Evolutionary conservation across 2,797 vertebrate species (phyloP), one percentile per base, ranked within the genome.

Genomic region (Crax fasciolata): DNA sequence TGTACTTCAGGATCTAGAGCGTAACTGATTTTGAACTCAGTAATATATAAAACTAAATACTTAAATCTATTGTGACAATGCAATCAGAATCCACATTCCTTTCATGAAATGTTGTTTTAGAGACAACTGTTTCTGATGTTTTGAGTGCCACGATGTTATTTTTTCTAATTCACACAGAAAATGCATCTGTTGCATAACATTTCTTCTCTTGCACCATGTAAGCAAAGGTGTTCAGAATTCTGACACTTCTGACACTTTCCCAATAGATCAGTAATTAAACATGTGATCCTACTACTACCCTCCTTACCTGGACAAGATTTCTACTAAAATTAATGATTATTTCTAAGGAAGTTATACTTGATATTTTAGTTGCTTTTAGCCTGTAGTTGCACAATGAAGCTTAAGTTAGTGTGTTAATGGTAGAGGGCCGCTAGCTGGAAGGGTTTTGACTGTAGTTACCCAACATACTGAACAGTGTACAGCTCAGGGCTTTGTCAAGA

Each of bases 381-480:
- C 9, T n/a, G 3, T 23, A 63, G 30, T 61, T 89, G 16, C 38
- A 24, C 51, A 79, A 44, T 15, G 6, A 62, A 79, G 43, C 39
- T 61, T 75, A 63, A 87, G 32, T 19, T 51, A 21, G 3, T 48
- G 19, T 89, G 75, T 81, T 73, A 76, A 28, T 71, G 48, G 14
- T 30, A n/a, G 32, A 63, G 85, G 70, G n/a, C 30, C 15, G 8
- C 58, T 48, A 41, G 39, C 57, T 68, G 28, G 14, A 87, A 89
- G 12, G 52, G 68, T 79, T 93, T 96, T 58, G 54, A 86, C 88
- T 68, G 3, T 94, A 86, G 93, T 93, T 87, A 92, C 92, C 72
- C 24, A 41, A 5, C 5, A 4, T 84, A 43, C 10, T 41, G 54
- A n/a, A 10, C 2, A 19, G 70, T 5, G 13, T 35, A 6, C 57